Evolutionary conservation across 2,888 invertebrate genomes (phyloP), one percentile per base, ranked within the genome.

Genomic region (Diloba caeruleocephala): DNA sequence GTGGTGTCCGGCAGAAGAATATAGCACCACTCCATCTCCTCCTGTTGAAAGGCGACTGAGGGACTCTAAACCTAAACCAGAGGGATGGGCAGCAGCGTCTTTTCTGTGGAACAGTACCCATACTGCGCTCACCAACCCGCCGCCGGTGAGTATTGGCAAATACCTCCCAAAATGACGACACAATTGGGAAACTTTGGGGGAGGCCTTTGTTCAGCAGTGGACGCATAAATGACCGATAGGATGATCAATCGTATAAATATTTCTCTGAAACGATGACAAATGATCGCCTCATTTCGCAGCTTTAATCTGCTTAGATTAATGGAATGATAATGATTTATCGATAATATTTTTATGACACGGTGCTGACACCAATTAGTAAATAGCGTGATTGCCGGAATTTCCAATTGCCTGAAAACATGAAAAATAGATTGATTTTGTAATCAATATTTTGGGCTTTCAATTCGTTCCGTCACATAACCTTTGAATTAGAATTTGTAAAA

Each of bases 231-330:
- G 7, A 7, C 2, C 1, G 19, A 9, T 4, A 34, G 12, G 19
- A 12, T 23, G 5, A 8, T 25, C 5, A 13, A 5, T 12, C 8
- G 5, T 19, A 39, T 10, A 31, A 3, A 4, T 25, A 39, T 44
- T 51, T 57, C 23, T 52, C 29, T n/a, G 31, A 54, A 60, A 58
- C 26, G 31, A 48, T 26, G 44, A 52, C 21, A 36, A 37, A 46
- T 50, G 46, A 17, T 32, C 36, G 37, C 34, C 17, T 50, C 43
- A 23, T 52, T 61, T 48, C 12, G 26, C n/a, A 45, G 10, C n/a
- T 46, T 33, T 71, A 62, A 70, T 72, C 70, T 58, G 31, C 10
- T 41, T 23, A 67, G 68, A 72, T 70, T 54, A 62, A 68, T 60
- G 55, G 38, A 49, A 41, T 37, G 70, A 70, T 71, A 70, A 54